These are phyloP conservation scores for Hirtodrosophila histrioides DNA, from an alignment of 2,888 invertebrate species.

Conservation along the genomic window DNA sequence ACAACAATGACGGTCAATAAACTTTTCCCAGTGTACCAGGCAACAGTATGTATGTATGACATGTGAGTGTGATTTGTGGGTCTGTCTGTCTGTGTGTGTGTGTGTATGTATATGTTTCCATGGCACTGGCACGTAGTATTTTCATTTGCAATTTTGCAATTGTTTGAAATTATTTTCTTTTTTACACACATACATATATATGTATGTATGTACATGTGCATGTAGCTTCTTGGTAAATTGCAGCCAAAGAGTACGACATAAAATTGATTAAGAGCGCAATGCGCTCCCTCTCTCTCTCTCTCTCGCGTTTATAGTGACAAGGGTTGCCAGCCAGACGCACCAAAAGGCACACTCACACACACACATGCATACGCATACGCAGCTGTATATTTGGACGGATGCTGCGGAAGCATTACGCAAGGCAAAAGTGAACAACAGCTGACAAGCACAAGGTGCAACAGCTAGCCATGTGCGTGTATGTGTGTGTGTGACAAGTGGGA, in stretches of 20 bases:
- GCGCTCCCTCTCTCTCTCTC: conserved; percentile 13
- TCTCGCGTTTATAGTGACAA: conserved; percentile 14
- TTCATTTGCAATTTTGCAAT: conserved; percentile 68
- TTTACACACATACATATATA: conserved; percentile 15
- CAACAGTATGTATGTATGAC: conserved; percentile 4
- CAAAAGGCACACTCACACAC: not conserved
- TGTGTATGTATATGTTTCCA: conserved; percentile 40
- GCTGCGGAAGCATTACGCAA: conserved; percentile 66
- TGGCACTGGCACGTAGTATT: conserved; percentile 56
- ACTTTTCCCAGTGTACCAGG: conserved; percentile 64
- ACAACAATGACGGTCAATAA: conserved; percentile 81
- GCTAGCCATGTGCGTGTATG: conserved; percentile 27
- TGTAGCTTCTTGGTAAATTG: conserved; percentile 45
- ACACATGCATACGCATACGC: conserved; percentile 5
- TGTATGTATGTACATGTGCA: not conserved
- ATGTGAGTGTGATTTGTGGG: conserved; percentile 1
- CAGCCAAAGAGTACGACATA: conserved; percentile 8
- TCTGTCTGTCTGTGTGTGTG: conserved; percentile 2
- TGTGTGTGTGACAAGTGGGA: conserved; percentile 60
- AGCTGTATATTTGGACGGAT: conserved; percentile 39
- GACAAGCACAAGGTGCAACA: conserved; percentile 63
- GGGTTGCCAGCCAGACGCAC: conserved; percentile 37
- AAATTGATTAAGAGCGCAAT: conserved; percentile 30
- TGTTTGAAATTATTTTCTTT: conserved; percentile 63
- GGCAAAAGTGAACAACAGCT: conserved; percentile 56